Base-by-base conservation (phyloP, 2,797 vertebrate species). In the Rhyacichthys aspro region DNA sequence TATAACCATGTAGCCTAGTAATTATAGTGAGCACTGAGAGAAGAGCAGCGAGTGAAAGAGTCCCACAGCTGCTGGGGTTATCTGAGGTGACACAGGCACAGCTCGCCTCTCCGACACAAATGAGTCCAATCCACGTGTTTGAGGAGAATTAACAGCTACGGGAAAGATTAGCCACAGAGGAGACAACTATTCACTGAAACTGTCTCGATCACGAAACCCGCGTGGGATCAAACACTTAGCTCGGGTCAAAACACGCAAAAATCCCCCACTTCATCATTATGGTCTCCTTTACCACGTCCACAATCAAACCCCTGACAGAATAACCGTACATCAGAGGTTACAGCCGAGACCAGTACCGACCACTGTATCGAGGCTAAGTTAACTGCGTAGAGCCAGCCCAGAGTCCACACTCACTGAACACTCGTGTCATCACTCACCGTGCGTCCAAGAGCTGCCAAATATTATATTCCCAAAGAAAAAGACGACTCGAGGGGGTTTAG, bases 401-500 rank as follows among this genome's bases (percentile, higher is more conserved):
- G 48, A 67, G 15, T 9, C 17, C 10, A 59, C 59, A 56, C 73
- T 64, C 55, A 64, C 63, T 62, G 0, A 54, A 17, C 56, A 0
- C 14, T 0, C 36, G 54, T 8, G 54, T 14, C 36, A 34, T 11
- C 50, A 85, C 86, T 88, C 76, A 88, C 86, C 85, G 72, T 49
- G 60, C 49, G 19, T 16, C 28, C 1, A 42, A 8, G 36, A 11
- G 1, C 7, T 53, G 58, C 0, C 39, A 28, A 9, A 49, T 28
- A 63, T 2, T 7, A 56, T 18, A 7, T 16, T 23, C 18, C 61
- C 58, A 38, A 55, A 37, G 2, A 23, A 5, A 49, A 45, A 58
- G 3, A 32, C 11, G 47, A 53, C 42, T 72, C 58, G 70, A 17
- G 43, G 45, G 3, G 48, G 14, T 38, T 3, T 3, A 50, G 37